These are phyloP conservation scores for Bombus terrestris DNA, from an alignment of 1,140 invertebrate species.

Conservation along the genomic window DNA sequence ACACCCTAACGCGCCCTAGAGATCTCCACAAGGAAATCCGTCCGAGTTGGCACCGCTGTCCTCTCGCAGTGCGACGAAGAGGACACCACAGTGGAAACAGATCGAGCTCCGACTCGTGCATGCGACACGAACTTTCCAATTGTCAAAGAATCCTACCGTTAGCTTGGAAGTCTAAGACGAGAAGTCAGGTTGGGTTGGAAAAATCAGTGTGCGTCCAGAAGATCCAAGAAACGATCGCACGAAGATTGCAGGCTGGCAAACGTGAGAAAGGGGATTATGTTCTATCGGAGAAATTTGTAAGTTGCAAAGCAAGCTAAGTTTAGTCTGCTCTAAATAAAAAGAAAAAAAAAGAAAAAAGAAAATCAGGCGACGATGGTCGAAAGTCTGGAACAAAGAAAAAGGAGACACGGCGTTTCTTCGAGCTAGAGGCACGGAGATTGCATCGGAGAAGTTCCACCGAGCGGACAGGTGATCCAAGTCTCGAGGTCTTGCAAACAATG, in stretches of 20 bases:
- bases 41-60: not conserved
- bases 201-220: not conserved
- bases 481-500: not conserved
- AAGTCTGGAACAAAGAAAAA: not conserved
- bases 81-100: not conserved
- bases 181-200: not conserved
- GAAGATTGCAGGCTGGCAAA: too few species aligned
- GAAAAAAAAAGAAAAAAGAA: not conserved
- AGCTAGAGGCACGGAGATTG: not conserved
- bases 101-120: not conserved
- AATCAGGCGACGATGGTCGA: not conserved
- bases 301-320: not conserved
- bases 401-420: not conserved
- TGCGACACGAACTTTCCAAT: too few species aligned
- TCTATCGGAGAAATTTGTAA: not conserved
- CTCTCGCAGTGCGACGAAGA: not conserved
- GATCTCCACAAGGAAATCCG: not conserved
- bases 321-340: not conserved
- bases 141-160: too few species aligned
- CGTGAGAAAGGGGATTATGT: not conserved
- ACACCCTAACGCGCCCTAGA: conserved; percentile 11
- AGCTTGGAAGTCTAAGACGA: not conserved
- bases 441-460: not conserved
- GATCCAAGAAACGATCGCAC: not conserved
- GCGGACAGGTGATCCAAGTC: conserved; percentile 9